A percentile compares a stretch with the other conserved stretches of the same genome.
phyloP scores from a whole-genome alignment of 2,113 vertebrate species.

The Gambusia affinis region DNA sequence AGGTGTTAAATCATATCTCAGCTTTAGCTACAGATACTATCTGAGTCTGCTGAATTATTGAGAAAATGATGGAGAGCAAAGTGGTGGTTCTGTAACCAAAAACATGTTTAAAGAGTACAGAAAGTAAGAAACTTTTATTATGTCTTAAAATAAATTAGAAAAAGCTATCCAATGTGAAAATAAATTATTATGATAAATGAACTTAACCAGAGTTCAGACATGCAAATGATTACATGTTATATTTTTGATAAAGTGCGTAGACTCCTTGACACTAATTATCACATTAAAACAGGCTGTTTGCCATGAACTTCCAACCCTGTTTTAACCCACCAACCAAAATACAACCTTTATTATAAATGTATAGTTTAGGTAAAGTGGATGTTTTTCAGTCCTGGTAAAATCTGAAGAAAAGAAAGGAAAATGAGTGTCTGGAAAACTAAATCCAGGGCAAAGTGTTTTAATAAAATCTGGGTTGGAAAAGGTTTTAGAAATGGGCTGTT shows the following conservation, averaged over 20 bases:
- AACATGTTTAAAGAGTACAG: background rate
- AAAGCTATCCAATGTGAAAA: background rate
- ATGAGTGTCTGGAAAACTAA: background rate
- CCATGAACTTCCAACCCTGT: background rate
- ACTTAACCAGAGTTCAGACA: background rate
- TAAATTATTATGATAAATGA: background rate
- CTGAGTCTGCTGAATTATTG: background rate
- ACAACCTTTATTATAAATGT: background rate
- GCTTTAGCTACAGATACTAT: constrained; percentile 6
- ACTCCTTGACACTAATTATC: background rate
- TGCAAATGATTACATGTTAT: background rate
- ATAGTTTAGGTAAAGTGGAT: background rate
- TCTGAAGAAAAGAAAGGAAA: background rate
- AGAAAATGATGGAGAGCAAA: background rate
- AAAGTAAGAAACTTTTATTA: background rate
- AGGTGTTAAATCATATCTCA: constrained; percentile 8
- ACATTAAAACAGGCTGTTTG: rapidly evolving
- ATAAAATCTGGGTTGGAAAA: background rate
- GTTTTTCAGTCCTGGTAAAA: background rate
- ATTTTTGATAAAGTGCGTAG: background rate
- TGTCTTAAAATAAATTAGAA: background rate
- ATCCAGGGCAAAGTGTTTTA: background rate
- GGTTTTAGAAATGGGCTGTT: background rate
- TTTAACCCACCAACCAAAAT: background rate
- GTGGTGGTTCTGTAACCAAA: background rate